These are phyloP conservation scores for Saiga tatarica DNA, from an alignment of 2,113 vertebrate genomes.

Conservation along the genomic window DNA sequence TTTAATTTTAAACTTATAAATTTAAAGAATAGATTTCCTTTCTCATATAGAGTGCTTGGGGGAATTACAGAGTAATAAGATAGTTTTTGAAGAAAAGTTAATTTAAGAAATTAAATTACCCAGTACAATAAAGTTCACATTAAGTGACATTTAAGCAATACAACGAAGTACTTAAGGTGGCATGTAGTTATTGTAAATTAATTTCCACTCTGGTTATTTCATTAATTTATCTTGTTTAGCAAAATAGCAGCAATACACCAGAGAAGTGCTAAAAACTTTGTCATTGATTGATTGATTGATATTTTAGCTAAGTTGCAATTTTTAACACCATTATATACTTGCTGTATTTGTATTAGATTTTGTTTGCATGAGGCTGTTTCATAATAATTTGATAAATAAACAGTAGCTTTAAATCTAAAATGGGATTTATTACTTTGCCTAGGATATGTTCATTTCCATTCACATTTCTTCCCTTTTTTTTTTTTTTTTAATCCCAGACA, in stretches of 20 bases:
- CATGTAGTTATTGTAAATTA: slow-evolving; percentile 57
- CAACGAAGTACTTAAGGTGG: slow-evolving; percentile 40
- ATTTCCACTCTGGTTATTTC: slow-evolving; percentile 65
- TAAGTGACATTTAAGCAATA: slow-evolving; percentile 63
- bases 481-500: background rate
- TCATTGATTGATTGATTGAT: slow-evolving; percentile 10
- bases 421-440: background rate
- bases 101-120: slow-evolving; percentile 67
- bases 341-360: background rate
- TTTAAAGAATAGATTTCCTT: slow-evolving; percentile 46
- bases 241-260: slow-evolving; percentile 30
- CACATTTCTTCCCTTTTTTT: background rate
- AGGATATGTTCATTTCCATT: background rate
- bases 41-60: slow-evolving; percentile 31
- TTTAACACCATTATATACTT: background rate
- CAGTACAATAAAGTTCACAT: slow-evolving; percentile 35
- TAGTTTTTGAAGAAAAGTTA: slow-evolving; percentile 45
- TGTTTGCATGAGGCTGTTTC: background rate
- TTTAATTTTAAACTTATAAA: slow-evolving; percentile 64
- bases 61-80: slow-evolving; percentile 56
- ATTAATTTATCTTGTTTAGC: slow-evolving; percentile 54
- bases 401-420: background rate
- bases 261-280: slow-evolving; percentile 4
- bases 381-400: background rate
- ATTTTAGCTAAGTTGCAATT: background rate